Evolutionary conservation across 2,113 vertebrate genomes (phyloP).

Genomic region (Tetrax tetrax): DNA sequence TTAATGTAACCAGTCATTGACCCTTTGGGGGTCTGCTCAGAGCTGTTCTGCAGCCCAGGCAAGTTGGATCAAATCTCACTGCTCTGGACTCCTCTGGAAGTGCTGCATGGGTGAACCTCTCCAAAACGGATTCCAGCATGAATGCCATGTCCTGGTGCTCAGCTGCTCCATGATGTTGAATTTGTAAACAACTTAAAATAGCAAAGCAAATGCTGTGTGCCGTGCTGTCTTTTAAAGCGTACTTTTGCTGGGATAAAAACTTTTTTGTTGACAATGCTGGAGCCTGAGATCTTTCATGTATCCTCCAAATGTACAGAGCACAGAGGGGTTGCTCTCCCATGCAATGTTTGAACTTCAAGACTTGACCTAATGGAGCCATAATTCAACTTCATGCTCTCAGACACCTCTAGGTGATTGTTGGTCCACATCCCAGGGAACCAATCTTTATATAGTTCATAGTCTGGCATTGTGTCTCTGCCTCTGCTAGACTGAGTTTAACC

Average conservation of each 20-base stretch:
- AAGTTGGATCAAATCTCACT: neutral
- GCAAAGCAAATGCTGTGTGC: neutral
- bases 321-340: neutral
- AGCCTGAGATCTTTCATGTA: neutral
- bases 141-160: neutral
- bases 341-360: neutral
- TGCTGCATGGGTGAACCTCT: neutral
- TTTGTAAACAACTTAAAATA: neutral
- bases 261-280: neutral
- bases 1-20: neutral
- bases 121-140: rapidly evolving
- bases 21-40: neutral
- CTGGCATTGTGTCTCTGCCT: neutral
- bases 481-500: neutral
- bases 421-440: neutral
- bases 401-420: neutral
- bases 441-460: neutral
- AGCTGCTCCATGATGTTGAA: neutral
- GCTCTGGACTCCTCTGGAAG: neutral
- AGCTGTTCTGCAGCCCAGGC: neutral
- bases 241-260: neutral
- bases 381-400: neutral
- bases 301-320: neutral
- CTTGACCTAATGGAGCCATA: neutral
- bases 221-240: neutral